Evolutionary conservation across 1,140 invertebrate genomes (phyloP).

Genomic region (Araneus ventricosus): DNA sequence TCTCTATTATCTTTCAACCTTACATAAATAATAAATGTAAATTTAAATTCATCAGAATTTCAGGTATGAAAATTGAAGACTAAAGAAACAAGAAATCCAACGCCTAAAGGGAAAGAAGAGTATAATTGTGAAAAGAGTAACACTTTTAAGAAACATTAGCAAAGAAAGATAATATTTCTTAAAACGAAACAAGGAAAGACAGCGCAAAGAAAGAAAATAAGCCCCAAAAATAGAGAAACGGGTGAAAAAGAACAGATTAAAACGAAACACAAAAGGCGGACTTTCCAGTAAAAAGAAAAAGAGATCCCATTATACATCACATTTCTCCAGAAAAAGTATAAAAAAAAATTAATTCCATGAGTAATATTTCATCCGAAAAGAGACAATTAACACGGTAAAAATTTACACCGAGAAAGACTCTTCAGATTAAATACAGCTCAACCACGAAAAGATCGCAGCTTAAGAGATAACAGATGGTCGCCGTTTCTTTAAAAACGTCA

Average conservation of each 20-base stretch:
- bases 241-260: neutral
- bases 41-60: too few relatives aligned
- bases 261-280: neutral
- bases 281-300: neutral
- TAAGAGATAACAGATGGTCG: neutral
- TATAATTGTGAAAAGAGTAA: too few relatives aligned
- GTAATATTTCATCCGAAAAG: neutral
- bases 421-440: neutral
- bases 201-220: too few relatives aligned
- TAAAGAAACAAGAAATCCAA: too few relatives aligned
- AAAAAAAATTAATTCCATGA: neutral
- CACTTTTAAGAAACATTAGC: too few relatives aligned
- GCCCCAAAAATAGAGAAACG: too few relatives aligned
- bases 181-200: too few relatives aligned
- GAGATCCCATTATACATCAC: neutral
- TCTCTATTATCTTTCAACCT: too few relatives aligned
- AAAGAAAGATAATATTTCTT: too few relatives aligned
- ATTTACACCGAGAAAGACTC: neutral
- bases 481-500: neutral
- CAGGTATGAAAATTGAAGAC: too few relatives aligned
- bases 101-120: too few relatives aligned
- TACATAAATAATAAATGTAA: too few relatives aligned
- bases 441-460: neutral
- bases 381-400: neutral
- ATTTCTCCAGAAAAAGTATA: neutral